These are phyloP conservation scores for Sphaeramia orbicularis DNA, from an alignment of 2,797 vertebrate species.

Conservation along the genomic window DNA sequence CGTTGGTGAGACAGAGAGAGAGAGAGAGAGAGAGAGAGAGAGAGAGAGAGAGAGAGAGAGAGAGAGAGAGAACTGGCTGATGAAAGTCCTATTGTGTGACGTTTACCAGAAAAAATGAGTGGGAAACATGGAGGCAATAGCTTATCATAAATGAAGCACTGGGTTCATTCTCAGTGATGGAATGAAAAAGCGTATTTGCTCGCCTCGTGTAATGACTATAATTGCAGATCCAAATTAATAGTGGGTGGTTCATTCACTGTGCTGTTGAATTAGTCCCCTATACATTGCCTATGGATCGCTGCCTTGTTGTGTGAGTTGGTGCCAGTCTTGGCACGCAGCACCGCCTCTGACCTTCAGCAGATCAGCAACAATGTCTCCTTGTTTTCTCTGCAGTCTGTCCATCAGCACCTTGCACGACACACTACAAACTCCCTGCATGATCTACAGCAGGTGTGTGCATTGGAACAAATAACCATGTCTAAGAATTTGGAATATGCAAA, in stretches of 20 bases:
- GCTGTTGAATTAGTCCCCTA: constrained; percentile 60
- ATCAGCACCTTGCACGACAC: constrained; percentile 75
- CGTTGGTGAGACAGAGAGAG: constrained; percentile 13
- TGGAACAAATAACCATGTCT: constrained; percentile 64
- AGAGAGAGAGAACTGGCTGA: constrained; percentile 27
- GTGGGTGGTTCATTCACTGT: constrained; percentile 45
- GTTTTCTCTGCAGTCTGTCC: constrained; percentile 84
- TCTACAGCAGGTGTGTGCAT: constrained; percentile 81
- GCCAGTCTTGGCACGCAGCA: constrained; percentile 82
- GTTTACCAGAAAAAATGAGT: constrained; percentile 67
- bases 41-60: constrained; percentile 9
- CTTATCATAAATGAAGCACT: constrained; percentile 45
- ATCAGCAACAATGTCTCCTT: constrained; percentile 88
- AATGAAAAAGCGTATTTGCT: constrained; percentile 66
- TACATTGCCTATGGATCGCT: constrained; percentile 69
- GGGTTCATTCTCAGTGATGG: constrained; percentile 54
- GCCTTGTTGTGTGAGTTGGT: constrained; percentile 77
- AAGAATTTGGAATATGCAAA: constrained; percentile 68
- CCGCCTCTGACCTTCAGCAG: constrained; percentile 84
- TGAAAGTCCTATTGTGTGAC: constrained; percentile 73
- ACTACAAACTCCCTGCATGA: constrained; percentile 26
- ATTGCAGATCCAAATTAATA: constrained; percentile 61
- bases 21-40: constrained; percentile 19
- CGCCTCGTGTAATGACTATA: constrained; percentile 57
- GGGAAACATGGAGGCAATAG: constrained; percentile 47